phyloP scores from a whole-genome alignment of 53 echinoderm and acorn worm species.

The Mesocentrotus franciscanus region DNA sequence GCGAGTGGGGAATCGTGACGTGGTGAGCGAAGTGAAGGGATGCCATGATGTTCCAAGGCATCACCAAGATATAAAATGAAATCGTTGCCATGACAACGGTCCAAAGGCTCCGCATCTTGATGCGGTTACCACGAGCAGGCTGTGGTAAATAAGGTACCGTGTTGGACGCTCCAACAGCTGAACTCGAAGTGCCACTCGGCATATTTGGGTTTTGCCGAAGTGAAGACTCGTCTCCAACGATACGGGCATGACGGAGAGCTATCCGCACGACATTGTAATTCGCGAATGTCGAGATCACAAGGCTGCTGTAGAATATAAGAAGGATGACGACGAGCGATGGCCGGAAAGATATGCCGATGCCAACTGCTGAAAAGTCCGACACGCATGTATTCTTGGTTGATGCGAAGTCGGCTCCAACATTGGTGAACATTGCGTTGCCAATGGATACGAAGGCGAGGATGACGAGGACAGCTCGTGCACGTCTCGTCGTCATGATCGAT shows the following conservation, averaged over 20 bases:
- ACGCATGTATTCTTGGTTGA: not conserved
- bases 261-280: slow-evolving; percentile 54
- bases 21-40: slow-evolving; percentile 45
- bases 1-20: slow-evolving; percentile 16
- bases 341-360: slow-evolving; percentile 42
- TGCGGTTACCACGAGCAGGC: not conserved
- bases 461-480: slow-evolving; percentile 42
- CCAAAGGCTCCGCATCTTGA: slow-evolving; percentile 45
- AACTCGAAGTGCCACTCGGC: not conserved
- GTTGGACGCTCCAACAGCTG: not conserved
- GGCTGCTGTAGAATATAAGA: slow-evolving; percentile 42
- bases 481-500: slow-evolving; percentile 36
- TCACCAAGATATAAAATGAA: slow-evolving; percentile 47
- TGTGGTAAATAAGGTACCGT: not conserved
- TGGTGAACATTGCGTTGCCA: slow-evolving; percentile 55
- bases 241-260: slow-evolving; percentile 20
- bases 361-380: slow-evolving; percentile 55
- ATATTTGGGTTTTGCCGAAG: not conserved
- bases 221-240: not conserved
- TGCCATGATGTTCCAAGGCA: slow-evolving; percentile 64
- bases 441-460: slow-evolving; percentile 3
- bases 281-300: slow-evolving; percentile 22
- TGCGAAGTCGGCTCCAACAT: slow-evolving; percentile 37
- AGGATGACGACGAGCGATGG: slow-evolving; percentile 58
- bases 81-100: slow-evolving; percentile 47